Evolutionary conservation across 2,113 vertebrate genomes (phyloP).

Genomic region (Ovis canadensis): DNA sequence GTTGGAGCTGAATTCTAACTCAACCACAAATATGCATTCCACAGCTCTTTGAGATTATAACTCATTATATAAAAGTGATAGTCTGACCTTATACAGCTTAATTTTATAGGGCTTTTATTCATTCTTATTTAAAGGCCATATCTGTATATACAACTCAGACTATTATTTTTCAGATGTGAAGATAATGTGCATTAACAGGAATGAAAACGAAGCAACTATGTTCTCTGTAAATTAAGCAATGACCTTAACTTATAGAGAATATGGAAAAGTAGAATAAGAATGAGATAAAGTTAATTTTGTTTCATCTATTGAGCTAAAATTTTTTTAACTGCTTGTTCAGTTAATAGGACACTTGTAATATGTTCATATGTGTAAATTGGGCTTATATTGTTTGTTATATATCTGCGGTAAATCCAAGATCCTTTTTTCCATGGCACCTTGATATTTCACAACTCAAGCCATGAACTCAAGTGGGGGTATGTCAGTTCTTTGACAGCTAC

Average conservation of each 20-base stretch:
- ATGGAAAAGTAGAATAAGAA: neutral
- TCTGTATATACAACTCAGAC: neutral
- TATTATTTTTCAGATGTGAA: neutral
- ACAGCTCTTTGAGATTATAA: neutral
- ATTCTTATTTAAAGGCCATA: neutral
- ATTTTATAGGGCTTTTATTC: neutral
- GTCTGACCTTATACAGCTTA: neutral
- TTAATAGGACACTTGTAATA: neutral
- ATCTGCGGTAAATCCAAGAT: neutral
- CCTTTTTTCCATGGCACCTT: neutral
- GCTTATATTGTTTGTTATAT: neutral
- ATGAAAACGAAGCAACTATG: neutral
- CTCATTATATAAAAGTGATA: neutral
- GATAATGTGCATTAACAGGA: neutral
- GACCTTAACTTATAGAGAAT: neutral
- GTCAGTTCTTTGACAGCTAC: neutral
- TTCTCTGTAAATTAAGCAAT: neutral
- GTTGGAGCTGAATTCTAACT: neutral
- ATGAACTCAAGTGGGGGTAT: neutral
- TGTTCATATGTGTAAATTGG: neutral
- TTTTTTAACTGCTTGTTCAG: neutral
- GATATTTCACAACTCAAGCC: neutral
- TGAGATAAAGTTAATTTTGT: conserved; percentile 1
- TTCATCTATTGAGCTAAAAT: neutral
- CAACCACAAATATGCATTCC: neutral